phyloP scores from a whole-genome alignment of 1,140 invertebrate genomes.

The Protaetia brevitarsis region DNA sequence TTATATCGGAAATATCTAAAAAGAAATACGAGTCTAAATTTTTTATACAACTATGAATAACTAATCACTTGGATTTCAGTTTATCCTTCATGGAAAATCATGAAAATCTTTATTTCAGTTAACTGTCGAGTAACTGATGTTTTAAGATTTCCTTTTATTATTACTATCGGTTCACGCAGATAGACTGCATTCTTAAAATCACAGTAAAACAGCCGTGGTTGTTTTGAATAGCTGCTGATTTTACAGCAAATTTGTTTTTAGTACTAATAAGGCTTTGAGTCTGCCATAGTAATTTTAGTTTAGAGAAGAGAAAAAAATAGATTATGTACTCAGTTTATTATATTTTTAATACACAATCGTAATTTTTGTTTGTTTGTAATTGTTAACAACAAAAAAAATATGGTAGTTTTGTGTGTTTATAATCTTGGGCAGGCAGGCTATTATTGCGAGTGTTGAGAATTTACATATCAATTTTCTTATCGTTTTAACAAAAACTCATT shows the following conservation, averaged over 20 bases:
- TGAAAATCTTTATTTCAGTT: constrained; percentile 12
- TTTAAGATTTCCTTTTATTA: constrained; percentile 9
- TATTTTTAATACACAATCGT: constrained; percentile 13
- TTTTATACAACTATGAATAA: too few relatives aligned
- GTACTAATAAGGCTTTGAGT: constrained; percentile 13
- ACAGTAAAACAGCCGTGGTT: neutral
- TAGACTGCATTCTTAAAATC: neutral
- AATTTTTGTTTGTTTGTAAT: constrained; percentile 15
- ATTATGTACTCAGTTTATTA: neutral
- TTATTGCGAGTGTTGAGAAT: neutral
- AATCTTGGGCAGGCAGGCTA: neutral
- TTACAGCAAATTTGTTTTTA: constrained; percentile 9
- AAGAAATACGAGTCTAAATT: neutral
- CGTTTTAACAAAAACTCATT: neutral
- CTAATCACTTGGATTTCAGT: too few relatives aligned
- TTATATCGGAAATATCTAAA: constrained; percentile 3
- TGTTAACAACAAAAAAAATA: constrained; percentile 2
- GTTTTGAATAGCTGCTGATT: constrained; percentile 8
- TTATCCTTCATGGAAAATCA: too few relatives aligned
- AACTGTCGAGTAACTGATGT: constrained; percentile 5
- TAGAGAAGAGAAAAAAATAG: neutral
- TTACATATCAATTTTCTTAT: too few relatives aligned
- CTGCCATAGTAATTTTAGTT: constrained; percentile 20
- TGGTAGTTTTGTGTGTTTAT: constrained; percentile 15
- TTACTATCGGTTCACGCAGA: neutral